Percentiles rank a stretch among this genome's conserved stretches.
phyloP scores from a whole-genome alignment of 1,140 invertebrate genomes.

The Lycorma delicatula region DNA sequence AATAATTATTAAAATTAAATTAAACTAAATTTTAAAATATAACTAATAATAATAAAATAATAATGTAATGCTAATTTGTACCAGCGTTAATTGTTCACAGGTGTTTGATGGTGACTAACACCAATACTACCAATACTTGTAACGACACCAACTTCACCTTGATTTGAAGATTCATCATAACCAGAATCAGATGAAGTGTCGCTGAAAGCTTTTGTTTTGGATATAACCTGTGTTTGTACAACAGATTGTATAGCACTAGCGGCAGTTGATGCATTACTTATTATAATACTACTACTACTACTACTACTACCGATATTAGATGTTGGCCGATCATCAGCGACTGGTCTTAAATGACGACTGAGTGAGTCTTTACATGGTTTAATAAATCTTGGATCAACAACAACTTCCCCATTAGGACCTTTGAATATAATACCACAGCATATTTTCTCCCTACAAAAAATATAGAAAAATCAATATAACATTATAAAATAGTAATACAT shows the following conservation, averaged over 20 bases:
- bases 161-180: constrained; percentile 53
- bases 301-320: neutral
- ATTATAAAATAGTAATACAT: too few species aligned
- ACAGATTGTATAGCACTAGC: too few species aligned
- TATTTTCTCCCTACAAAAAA: constrained; percentile 50
- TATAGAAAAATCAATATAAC: too few species aligned
- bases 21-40: too few species aligned
- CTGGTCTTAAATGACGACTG: neutral
- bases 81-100: too few species aligned
- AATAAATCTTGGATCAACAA: constrained; percentile 51
- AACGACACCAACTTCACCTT: constrained; percentile 16
- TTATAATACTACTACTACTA: too few species aligned
- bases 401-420: constrained; percentile 53
- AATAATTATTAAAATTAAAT: too few species aligned
- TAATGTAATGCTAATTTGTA: too few species aligned
- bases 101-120: too few species aligned
- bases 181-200: constrained; percentile 53
- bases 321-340: neutral
- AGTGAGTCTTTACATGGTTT: constrained; percentile 47
- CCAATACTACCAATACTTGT: too few species aligned
- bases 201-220: constrained; percentile 42
- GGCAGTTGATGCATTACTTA: neutral
- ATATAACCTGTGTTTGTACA: too few species aligned
- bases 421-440: constrained; percentile 67
- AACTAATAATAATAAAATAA: too few species aligned